phyloP scores from a whole-genome alignment of 2,888 invertebrate genomes.

The Ennomos erosarius region DNA sequence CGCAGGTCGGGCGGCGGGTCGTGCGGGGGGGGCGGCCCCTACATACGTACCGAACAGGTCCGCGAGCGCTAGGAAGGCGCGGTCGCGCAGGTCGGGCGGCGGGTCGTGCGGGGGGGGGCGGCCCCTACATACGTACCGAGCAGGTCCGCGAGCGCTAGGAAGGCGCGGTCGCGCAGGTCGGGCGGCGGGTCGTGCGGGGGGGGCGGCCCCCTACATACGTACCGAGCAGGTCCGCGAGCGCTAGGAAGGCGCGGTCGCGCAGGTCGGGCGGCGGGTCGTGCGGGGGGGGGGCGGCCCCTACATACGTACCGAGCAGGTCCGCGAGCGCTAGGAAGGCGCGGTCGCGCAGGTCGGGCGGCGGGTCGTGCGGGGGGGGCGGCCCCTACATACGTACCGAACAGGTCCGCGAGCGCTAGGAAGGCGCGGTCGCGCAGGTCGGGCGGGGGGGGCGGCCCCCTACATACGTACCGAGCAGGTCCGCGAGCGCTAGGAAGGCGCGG shows the following conservation, averaged over 20 bases:
- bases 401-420: conserved; percentile 92
- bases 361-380: conserved; percentile 92
- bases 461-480: too few relatives aligned
- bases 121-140: too few relatives aligned
- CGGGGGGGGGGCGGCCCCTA: conserved; percentile 74
- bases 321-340: conserved; percentile 86
- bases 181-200: conserved; percentile 93
- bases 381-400: too few relatives aligned
- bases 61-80: conserved; percentile 92
- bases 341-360: conserved; percentile 91
- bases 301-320: conserved; percentile 81
- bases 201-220: too few relatives aligned
- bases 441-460: conserved; percentile 81
- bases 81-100: conserved; percentile 84
- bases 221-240: conserved; percentile 94
- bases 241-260: conserved; percentile 91
- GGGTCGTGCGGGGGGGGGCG: conserved; percentile 86
- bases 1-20: conserved; percentile 88
- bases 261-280: conserved; percentile 84
- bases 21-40: conserved; percentile 94
- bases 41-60: too few relatives aligned
- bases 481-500: conserved; percentile 85
- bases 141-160: conserved; percentile 88
- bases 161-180: conserved; percentile 86
- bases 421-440: conserved; percentile 88